phyloP scores from a whole-genome alignment of 2,113 vertebrate genomes.

The Crotophaga sulcirostris region DNA sequence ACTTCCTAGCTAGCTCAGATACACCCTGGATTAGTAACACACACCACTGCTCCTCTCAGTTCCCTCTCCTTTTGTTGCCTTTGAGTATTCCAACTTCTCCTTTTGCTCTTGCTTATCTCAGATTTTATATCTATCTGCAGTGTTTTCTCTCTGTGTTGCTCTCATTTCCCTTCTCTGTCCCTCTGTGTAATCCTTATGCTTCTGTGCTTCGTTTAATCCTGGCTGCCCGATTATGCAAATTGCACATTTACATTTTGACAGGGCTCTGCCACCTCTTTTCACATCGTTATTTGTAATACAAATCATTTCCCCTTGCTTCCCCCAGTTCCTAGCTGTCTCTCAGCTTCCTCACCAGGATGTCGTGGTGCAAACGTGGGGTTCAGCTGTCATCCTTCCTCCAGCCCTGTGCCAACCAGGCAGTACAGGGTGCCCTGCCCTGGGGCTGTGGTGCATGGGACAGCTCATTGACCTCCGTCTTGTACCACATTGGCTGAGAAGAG shows the following conservation, averaged over 20 bases:
- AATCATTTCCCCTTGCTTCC: neutral
- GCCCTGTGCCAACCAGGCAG: neutral
- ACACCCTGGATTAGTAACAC: neutral
- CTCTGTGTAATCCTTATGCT: conserved; percentile 22
- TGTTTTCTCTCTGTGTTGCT: conserved; percentile 5
- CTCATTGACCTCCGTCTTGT: neutral
- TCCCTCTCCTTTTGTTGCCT: neutral
- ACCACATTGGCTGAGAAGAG: neutral
- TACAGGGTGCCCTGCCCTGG: neutral
- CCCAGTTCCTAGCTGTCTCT: neutral
- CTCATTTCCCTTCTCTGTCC: conserved; percentile 7
- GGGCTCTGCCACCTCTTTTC: conserved; percentile 31
- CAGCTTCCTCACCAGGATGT: neutral
- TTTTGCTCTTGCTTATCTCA: conserved; percentile 29
- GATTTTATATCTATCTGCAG: conserved; percentile 8
- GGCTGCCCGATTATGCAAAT: conserved; percentile 65
- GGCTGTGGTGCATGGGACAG: neutral
- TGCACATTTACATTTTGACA: conserved; percentile 61
- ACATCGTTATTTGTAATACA: neutral
- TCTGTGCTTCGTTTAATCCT: conserved; percentile 39
- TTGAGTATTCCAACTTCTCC: neutral
- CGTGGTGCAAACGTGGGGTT: accelerated
- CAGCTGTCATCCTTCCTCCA: neutral
- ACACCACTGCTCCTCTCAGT: neutral
- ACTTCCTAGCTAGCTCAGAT: neutral